Percentiles rank a stretch among this genome's conserved stretches.
phyloP scores from a whole-genome alignment of 2,797 vertebrate species.

The Pogonophryne albipinna region DNA sequence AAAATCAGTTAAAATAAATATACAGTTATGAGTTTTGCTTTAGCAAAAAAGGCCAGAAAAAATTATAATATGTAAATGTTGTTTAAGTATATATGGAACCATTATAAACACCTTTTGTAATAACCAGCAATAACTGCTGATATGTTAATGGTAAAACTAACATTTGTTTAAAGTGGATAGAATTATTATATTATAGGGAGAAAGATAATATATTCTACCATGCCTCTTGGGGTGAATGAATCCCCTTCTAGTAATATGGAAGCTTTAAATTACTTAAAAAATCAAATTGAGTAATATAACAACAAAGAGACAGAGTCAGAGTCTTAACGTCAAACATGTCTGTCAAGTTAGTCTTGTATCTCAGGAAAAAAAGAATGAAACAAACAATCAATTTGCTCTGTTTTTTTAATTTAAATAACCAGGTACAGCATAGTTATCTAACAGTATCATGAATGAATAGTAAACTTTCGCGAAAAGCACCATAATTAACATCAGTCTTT shows the following conservation, averaged over 20 bases:
- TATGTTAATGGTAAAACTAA: background rate
- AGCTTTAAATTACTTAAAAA: too few species aligned
- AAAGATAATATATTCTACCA: too few species aligned
- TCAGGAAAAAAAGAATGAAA: background rate
- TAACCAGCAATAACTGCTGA: background rate
- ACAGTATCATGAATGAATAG: background rate
- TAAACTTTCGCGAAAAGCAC: background rate
- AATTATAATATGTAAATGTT: too few species aligned
- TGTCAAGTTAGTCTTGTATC: background rate
- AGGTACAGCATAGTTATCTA: too few species aligned
- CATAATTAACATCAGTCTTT: background rate
- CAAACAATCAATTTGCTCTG: background rate
- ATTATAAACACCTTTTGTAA: background rate
- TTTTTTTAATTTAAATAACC: background rate
- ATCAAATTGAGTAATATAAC: too few species aligned
- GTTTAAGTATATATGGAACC: too few species aligned
- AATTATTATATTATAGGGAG: background rate
- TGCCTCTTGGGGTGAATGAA: too few species aligned
- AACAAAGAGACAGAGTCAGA: background rate
- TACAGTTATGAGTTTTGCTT: background rate
- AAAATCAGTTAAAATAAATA: background rate
- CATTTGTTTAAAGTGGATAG: background rate
- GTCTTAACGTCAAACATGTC: background rate
- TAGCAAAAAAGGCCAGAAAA: background rate
- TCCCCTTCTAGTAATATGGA: too few species aligned